These are phyloP conservation scores for Ormyrus labotus DNA, from an alignment of 2,888 invertebrate species.

Conservation along the genomic window DNA sequence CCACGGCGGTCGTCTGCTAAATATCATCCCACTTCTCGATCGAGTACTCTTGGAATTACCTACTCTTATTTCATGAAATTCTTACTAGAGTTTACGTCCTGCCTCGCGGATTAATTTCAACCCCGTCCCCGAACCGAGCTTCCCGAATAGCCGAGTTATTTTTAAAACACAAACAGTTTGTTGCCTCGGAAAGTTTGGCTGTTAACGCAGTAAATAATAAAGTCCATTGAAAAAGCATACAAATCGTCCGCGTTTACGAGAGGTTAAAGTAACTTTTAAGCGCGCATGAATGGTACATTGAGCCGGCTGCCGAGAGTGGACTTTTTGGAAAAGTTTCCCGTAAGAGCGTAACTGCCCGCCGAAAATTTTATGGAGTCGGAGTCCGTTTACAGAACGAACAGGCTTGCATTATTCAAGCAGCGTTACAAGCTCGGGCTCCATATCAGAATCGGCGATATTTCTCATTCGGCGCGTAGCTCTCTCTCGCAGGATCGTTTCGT, in stretches of 20 bases:
- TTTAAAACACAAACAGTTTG: no score
- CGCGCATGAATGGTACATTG: background rate
- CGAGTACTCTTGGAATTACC: constrained; percentile 42
- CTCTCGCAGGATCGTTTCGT: no score
- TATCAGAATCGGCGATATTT: constrained; percentile 27
- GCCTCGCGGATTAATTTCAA: constrained; percentile 24
- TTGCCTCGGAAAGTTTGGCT: no score
- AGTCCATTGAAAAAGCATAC: background rate
- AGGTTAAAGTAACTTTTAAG: background rate
- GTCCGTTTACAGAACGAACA: constrained; percentile 16
- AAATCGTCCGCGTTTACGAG: background rate
- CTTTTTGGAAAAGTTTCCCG: constrained; percentile 22
- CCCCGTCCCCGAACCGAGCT: background rate
- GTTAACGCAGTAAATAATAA: background rate
- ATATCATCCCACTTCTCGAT: constrained; percentile 51
- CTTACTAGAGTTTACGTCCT: constrained; percentile 24
- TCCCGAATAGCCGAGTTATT: no score
- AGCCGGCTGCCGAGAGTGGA: background rate
- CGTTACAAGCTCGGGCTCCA: constrained; percentile 17
- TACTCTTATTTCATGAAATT: constrained; percentile 49
- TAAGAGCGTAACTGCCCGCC: background rate
- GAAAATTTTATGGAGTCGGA: constrained; percentile 26
- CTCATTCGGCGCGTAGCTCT: background rate
- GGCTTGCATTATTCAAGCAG: constrained; percentile 40
- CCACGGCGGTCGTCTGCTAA: constrained; percentile 56